Base-by-base conservation (phyloP, 35 echinoderm and acorn worm species). In the Eucidaris tribuloides region DNA sequence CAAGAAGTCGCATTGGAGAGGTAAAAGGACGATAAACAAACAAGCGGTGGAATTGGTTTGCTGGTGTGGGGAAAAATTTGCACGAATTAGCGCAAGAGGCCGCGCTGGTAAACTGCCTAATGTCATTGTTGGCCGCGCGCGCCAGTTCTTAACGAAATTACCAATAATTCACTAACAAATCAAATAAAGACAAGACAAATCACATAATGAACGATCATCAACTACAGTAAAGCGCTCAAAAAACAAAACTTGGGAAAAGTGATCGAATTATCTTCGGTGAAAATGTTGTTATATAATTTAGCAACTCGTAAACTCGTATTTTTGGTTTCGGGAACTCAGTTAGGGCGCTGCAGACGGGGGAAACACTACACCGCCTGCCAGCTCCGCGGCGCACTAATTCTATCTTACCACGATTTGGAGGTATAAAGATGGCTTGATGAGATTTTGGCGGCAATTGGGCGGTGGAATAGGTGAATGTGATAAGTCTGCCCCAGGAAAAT, bases 151-250 rank as follows among this genome's bases (percentile, higher is more conserved):
- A 94, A 94, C 92, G 81, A 94, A 83, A 89, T 94, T 94, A 94
- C 74, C 81, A 90, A 89, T 90, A 94, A 94, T 94, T 94, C 80
- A 68, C 42, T 46, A 72, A 62, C 88, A 89, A 89, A 92, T 94
- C 87, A 89, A 94, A 94, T 94, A 81, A 94, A 57, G 58, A 78
- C 81, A 86, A 35, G 82, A 46, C 87, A 90, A 94, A 94, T 94
- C 92, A 94, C 83, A 94, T 94, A 90, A 94, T 94, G 82, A 94
- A 94, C 92, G 87, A 94, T 94, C 92, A 89, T 89, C 84, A 89
- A 90, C 82, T 64, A 86, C 76, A 84, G 76, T 94, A 94, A 94
- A 94, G 92, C 62, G 84, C 81, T 94, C 78, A 88, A 89, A 94
- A 94, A 94, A 94, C 92, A 94, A 94, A 91, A 89, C 88, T 88